Evolutionary conservation across 1,140 invertebrate genomes (phyloP).

Genomic region (Wiebesia pumilae): DNA sequence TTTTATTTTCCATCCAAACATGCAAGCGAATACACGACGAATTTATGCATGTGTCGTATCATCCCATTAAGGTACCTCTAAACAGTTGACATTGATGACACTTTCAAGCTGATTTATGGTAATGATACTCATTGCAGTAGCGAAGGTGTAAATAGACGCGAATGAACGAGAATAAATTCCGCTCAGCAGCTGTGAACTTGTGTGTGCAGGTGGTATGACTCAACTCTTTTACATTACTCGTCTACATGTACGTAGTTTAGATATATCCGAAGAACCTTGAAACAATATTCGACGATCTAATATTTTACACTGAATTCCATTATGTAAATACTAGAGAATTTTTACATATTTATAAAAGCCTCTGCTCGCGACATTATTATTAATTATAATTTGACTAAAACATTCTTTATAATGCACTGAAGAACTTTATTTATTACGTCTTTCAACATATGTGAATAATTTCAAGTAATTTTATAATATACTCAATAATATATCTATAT

Average conservation of each 20-base stretch:
- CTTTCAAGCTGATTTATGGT: slow-evolving; percentile 54
- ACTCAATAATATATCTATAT: too few species aligned
- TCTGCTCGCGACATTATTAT: too few species aligned
- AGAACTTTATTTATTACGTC: too few species aligned
- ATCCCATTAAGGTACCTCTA: slow-evolving; percentile 50
- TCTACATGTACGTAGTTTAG: neutral
- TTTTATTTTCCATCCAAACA: neutral
- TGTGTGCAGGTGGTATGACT: neutral
- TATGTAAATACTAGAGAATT: too few species aligned
- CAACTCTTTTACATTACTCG: neutral
- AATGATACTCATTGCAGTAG: slow-evolving; percentile 31
- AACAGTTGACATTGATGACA: slow-evolving; percentile 52
- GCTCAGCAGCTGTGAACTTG: neutral
- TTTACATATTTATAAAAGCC: too few species aligned
- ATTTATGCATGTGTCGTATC: slow-evolving; percentile 48
- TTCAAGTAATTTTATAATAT: too few species aligned
- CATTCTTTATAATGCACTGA: too few species aligned
- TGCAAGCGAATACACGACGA: neutral
- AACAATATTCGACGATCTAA: neutral
- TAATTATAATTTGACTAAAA: too few species aligned
- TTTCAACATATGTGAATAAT: too few species aligned
- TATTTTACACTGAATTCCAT: too few species aligned
- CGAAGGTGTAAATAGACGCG: slow-evolving; percentile 10
- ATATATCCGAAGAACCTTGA: neutral
- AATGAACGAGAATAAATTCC: slow-evolving; percentile 6